These are phyloP conservation scores for Saturnia pavonia DNA, from an alignment of 2,888 invertebrate species.

Conservation along the genomic window DNA sequence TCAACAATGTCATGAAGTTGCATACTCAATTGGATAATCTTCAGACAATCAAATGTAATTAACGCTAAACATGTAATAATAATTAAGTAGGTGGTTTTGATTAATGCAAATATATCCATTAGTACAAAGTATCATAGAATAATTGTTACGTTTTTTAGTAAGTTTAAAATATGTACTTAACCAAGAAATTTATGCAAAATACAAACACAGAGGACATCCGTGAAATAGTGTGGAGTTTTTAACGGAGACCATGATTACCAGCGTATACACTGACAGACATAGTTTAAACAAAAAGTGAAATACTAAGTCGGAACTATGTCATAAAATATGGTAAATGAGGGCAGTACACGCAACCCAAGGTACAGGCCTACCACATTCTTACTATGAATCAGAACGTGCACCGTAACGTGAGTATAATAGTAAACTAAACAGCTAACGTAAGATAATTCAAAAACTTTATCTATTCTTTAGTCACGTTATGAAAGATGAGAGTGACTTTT, in stretches of 20 bases:
- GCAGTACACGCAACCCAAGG: constrained; percentile 60
- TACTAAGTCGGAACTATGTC: constrained; percentile 72
- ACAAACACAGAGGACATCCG: constrained; percentile 22
- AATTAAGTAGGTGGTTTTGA: no score
- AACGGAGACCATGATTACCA: constrained; percentile 39
- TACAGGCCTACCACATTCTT: constrained; percentile 26
- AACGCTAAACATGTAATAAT: no score
- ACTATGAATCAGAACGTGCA: constrained; percentile 24
- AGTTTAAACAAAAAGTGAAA: constrained; percentile 78
- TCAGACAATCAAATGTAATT: no score
- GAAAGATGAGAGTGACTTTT: no score
- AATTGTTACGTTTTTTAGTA: background rate
- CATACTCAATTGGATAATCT: no score
- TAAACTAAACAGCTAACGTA: background rate
- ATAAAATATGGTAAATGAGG: constrained; percentile 74
- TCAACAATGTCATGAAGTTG: background rate
- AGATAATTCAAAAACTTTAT: background rate
- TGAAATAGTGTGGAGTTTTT: constrained; percentile 30
- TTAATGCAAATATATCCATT: no score
- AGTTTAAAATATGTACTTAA: background rate
- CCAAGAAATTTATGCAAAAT: background rate
- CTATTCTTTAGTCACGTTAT: no score
- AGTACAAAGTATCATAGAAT: no score
- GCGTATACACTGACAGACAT: constrained; percentile 51
- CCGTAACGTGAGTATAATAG: background rate